These are phyloP conservation scores for Theodoxus fluviatilis DNA, from an alignment of 2,888 invertebrate genomes.

Conservation along the genomic window DNA sequence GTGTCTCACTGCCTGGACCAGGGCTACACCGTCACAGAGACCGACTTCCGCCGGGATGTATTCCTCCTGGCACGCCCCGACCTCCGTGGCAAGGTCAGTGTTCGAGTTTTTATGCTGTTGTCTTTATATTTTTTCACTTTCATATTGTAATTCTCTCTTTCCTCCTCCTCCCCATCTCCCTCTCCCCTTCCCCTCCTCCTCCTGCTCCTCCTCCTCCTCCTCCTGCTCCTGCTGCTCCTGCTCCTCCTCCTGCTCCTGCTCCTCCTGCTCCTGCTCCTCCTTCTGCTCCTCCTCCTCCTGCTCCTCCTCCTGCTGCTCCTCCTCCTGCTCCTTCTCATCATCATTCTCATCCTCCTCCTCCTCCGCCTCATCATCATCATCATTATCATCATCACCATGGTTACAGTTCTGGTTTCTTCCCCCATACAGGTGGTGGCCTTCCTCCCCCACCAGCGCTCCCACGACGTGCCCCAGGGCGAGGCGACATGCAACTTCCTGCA, in stretches of 20 bases:
- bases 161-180: not conserved
- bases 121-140: not conserved
- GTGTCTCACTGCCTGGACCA: constrained; percentile 55
- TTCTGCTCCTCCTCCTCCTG: too few species aligned
- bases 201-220: too few species aligned
- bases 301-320: too few species aligned
- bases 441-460: constrained; percentile 50
- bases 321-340: too few species aligned
- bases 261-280: too few species aligned
- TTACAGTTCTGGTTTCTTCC: too few species aligned
- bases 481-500: constrained; percentile 50
- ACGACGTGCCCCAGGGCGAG: constrained; percentile 51
- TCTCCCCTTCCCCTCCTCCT: not conserved
- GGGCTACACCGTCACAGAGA: constrained; percentile 51
- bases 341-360: too few species aligned
- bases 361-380: too few species aligned
- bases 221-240: too few species aligned
- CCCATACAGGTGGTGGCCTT: constrained; percentile 38
- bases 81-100: constrained; percentile 41
- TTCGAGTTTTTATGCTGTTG: not conserved
- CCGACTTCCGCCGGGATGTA: constrained; percentile 49
- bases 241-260: too few species aligned
- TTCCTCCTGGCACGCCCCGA: constrained; percentile 47
- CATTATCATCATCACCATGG: too few species aligned
- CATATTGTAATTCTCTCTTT: not conserved